Percentiles rank a stretch among this genome's conserved stretches.
Evolutionary conservation across 2,113 vertebrate species (phyloP).

Genomic region (Centropus unirufus): DNA sequence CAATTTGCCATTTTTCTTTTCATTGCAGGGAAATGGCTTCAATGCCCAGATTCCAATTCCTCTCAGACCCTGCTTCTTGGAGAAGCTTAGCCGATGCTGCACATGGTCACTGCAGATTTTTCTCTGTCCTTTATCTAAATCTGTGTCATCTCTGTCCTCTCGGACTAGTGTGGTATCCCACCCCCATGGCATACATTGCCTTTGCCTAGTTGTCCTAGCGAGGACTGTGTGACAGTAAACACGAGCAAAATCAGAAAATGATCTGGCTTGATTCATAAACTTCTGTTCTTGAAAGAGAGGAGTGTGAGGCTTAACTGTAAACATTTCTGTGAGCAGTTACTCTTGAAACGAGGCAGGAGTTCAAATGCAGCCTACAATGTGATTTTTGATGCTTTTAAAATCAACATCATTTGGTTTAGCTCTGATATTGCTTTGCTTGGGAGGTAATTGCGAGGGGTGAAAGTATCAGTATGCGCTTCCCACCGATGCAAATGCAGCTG

Average conservation of each 20-base stretch:
- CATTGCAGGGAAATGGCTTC: not conserved
- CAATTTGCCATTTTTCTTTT: not conserved
- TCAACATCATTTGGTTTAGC: conserved; percentile 22
- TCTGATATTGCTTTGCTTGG: not conserved
- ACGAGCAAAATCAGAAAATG: accelerated
- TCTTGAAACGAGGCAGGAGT: not conserved
- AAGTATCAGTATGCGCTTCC: not conserved
- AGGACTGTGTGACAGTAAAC: not conserved
- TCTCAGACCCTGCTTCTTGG: accelerated
- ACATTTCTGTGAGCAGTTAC: not conserved
- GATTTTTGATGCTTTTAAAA: conserved; percentile 10
- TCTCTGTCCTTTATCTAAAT: not conserved
- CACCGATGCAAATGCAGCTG: not conserved
- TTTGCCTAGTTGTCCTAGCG: accelerated
- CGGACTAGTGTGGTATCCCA: not conserved
- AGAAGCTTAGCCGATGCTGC: not conserved
- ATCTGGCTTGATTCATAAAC: not conserved
- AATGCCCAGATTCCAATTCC: not conserved
- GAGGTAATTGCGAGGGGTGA: not conserved
- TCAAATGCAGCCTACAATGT: not conserved
- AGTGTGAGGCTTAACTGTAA: not conserved
- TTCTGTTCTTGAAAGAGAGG: conserved; percentile 17
- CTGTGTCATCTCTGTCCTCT: not conserved
- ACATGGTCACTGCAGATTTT: not conserved
- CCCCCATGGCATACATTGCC: not conserved